A percentile compares a stretch with the other conserved stretches of the same genome.
These are phyloP conservation scores for Ianthella basta DNA, from an alignment of 37 sponge, comb jelly and placozoan species.

Conservation along the genomic window DNA sequence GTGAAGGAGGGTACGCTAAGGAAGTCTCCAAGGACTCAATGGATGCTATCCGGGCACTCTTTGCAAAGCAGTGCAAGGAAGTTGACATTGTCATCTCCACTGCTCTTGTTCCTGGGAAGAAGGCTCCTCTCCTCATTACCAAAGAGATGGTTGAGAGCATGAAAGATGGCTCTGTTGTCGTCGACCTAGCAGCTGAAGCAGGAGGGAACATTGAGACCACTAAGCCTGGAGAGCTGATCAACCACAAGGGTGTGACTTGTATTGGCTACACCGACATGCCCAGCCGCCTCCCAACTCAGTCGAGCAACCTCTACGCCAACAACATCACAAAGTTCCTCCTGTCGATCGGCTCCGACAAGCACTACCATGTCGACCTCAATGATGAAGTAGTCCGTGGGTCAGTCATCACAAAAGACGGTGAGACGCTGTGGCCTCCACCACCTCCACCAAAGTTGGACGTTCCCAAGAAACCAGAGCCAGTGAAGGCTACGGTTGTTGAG, in stretches of 20 bases:
- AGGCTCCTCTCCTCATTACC: slow-evolving; percentile 87
- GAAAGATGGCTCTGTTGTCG: slow-evolving; percentile 94
- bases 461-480: slow-evolving; percentile 44
- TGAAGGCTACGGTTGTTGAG: slow-evolving; percentile 66
- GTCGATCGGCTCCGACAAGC: slow-evolving; percentile 61
- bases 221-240: slow-evolving; percentile 75
- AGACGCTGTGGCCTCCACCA: slow-evolving; percentile 87
- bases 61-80: slow-evolving; percentile 91
- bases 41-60: slow-evolving; percentile 92
- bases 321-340: slow-evolving; percentile 84
- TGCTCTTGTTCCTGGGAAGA: slow-evolving; percentile 94
- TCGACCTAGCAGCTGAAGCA: slow-evolving; percentile 92
- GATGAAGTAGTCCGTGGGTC: slow-evolving; percentile 92
- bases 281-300: slow-evolving; percentile 86
- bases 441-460: slow-evolving; percentile 24
- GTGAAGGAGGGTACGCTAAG: slow-evolving; percentile 92
- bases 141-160: slow-evolving; percentile 91
- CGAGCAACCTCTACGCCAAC: slow-evolving; percentile 91
- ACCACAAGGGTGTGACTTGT: slow-evolving; percentile 85
- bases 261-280: slow-evolving; percentile 95
- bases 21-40: slow-evolving; percentile 93
- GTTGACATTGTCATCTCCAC: slow-evolving; percentile 92
- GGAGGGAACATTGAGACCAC: slow-evolving; percentile 93
- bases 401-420: slow-evolving; percentile 73
- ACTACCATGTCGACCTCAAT: slow-evolving; percentile 73